Conservation (phyloP, 1,140 invertebrate species). For the Hyposmocoma kahamanoa region DNA sequence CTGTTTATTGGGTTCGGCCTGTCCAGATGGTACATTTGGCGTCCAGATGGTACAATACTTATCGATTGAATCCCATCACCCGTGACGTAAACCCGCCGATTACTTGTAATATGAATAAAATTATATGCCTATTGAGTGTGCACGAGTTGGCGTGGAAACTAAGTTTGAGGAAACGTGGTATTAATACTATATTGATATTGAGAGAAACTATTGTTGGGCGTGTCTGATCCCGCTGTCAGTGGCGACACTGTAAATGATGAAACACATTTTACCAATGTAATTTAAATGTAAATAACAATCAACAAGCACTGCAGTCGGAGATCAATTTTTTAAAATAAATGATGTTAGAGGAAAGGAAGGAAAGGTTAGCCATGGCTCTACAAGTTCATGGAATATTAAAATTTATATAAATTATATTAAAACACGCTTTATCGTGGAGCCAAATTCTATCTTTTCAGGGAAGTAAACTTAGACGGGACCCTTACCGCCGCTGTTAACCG, state of each 20-base stretch:
- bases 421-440: constrained; percentile 1
- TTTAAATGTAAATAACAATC: constrained; percentile 22
- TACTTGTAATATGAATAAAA: no score
- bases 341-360: neutral
- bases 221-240: constrained; percentile 10
- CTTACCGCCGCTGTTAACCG: neutral
- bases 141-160: no score
- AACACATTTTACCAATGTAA: constrained; percentile 13
- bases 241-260: constrained; percentile 20
- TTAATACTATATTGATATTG: constrained; percentile 6
- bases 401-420: constrained; percentile 3
- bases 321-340: constrained; percentile 11
- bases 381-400: constrained; percentile 9
- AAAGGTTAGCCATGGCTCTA: constrained; percentile 13
- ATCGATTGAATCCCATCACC: no score
- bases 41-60: no score
- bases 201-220: constrained; percentile 1
- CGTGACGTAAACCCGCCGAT: no score
- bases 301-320: constrained; percentile 12
- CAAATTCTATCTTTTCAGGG: neutral
- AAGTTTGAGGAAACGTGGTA: neutral
- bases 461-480: neutral
- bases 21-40: no score
- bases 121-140: no score
- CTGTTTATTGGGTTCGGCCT: no score